Base-by-base conservation (phyloP, 2,888 invertebrate species). In the Sacculina carcini region DNA sequence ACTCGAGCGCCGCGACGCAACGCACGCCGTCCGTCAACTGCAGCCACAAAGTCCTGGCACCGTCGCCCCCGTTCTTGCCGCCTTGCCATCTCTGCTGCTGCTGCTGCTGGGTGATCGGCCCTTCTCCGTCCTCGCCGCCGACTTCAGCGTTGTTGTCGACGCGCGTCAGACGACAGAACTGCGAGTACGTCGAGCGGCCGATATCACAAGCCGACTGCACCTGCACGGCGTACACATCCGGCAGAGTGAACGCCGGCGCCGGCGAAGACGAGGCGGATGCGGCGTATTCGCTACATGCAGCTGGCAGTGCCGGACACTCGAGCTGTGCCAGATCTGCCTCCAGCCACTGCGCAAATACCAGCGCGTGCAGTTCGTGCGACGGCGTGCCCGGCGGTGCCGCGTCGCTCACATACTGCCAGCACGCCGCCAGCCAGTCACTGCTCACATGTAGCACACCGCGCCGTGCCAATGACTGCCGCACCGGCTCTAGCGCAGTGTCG, bases 1-100 rank as follows among this genome's bases (percentile, higher is more conserved):
- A 78, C 62, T 85, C 84, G 60, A 82, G 75, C 0, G 73, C 83
- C 51, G 70, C 67, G 34, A 83, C 63, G 57, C 74, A 70, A 63
- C 77, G 77, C 1, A 71, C 67, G 14, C 84, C 84, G 69, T 85
- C 84, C 5, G 79, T 81, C 56, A 84, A 62, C 53, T 69, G 70
- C 51, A 84, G 61, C 61, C 77, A 72, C 54, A 82, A 65, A 72
- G 80, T 76, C 60, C 83, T 71, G n/a, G n/a, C n/a, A n/a, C n/a
- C n/a, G n/a, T n/a, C n/a, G n/a, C n/a, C n/a, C n/a, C n/a, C n/a
- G n/a, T n/a, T n/a, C n/a, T n/a, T n/a, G n/a, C n/a, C n/a, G n/a
- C n/a, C n/a, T n/a, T n/a, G n/a, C n/a, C n/a, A n/a, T 61, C 65
- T 72, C 62, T 67, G 64, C 62, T 63, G 70, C 60, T 63, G 70